These are phyloP conservation scores for Cantharis nigra DNA, from an alignment of 2,888 invertebrate genomes.

Conservation along the genomic window DNA sequence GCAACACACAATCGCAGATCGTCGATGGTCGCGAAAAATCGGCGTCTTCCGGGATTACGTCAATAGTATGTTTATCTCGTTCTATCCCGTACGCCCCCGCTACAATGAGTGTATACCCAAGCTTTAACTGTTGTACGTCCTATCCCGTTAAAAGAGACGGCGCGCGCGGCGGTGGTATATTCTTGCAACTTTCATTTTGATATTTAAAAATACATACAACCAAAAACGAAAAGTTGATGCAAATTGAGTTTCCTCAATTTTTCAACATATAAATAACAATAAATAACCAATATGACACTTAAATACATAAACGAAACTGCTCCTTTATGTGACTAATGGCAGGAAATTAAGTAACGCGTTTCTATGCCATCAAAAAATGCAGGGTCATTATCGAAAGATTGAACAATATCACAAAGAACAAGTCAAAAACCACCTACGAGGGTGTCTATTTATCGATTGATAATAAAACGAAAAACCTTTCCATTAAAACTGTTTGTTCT, in stretches of 20 bases:
- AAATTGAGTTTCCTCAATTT: not conserved
- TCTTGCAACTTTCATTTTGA: not conserved
- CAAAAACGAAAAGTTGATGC: not conserved
- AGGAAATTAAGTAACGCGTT: conserved; percentile 25
- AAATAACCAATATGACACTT: not conserved
- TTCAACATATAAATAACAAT: not conserved
- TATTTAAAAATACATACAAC: not conserved
- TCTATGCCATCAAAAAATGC: conserved; percentile 16
- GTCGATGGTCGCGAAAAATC: conserved; percentile 36
- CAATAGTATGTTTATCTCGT: conserved; percentile 50
- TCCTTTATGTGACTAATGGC: conserved; percentile 23
- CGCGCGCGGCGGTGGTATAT: not conserved
- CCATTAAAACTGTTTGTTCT: conserved; percentile 27
- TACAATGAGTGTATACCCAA: conserved; percentile 34
- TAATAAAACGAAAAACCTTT: conserved; percentile 19
- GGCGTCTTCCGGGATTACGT: conserved; percentile 52
- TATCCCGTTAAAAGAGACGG: not conserved
- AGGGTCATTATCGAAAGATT: conserved; percentile 17
- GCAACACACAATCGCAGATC: conserved; percentile 27
- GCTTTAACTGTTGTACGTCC: conserved; percentile 16
- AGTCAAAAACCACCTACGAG: conserved; percentile 4
- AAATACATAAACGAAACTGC: conserved; percentile 7
- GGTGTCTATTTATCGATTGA: conserved; percentile 17
- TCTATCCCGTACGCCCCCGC: conserved; percentile 49
- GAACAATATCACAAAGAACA: conserved; percentile 14